Evolutionary conservation across 2,888 invertebrate species (phyloP), one percentile per base, ranked within the genome.

Genomic region (Sinohyriopsis cumingii): DNA sequence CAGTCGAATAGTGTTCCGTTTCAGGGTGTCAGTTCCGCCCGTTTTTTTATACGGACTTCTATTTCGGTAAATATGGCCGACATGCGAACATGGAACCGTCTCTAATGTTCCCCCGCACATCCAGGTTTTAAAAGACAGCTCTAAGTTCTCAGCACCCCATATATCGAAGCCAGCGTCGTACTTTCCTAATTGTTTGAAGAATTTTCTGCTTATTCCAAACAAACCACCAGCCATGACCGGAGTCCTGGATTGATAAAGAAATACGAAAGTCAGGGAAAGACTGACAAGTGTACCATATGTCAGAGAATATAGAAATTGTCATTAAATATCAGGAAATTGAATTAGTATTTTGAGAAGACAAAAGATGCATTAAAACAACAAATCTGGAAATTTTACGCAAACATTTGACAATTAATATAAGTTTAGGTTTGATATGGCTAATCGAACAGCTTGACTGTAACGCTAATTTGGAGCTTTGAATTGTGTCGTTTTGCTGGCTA

Each of bases 61-160:
- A 80, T 94, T 94, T 63, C 99, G 93, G 90, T 99, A 99, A 63
- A 99, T 95, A 89, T 99, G 99, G 0, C 98, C 99, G 0, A 99
- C 96, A 45, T 98, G 93, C 55, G 97, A 98, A 89, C 99, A 99
- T 0, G 98, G 98, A 57, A 98, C 93, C 70, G 99, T 92, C 89
- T 97, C 96, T 22, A 99, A 91, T 6, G 93, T 92, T 0, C 99
- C 99, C 5, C 98, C 98, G 87, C 99, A 99, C 94, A 96, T 97
- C 99, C 99, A 99, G 55, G 96, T 94, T 95, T 98, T 93, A 87
- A 99, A 98, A 0, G 98, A 98, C 80, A 99, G 94, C 91, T 99
- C 99, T 45, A 99, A 92, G 90, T 99, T 99, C 91, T 99, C 98
- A 6, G 98, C 98, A 65, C 99, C 99, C 99, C 99, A 99, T 65